Percentiles rank a stretch among this genome's conserved stretches.
phyloP scores from a whole-genome alignment of 2,113 vertebrate species.

The Pyxicephalus adspersus region DNA sequence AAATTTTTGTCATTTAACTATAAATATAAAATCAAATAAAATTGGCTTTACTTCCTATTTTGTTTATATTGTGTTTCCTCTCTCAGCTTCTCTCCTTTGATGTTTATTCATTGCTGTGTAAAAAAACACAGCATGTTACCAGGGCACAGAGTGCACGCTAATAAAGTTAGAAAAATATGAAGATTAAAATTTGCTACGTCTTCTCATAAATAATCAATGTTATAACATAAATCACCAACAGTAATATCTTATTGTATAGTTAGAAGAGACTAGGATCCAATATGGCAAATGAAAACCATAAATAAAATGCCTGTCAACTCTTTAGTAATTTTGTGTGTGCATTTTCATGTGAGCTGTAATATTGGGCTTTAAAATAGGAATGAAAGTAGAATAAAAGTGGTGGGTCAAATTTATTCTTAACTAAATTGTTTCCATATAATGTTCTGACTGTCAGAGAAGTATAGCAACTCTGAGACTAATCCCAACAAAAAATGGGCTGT shows the following conservation, averaged over 20 bases:
- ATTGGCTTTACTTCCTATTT: neutral
- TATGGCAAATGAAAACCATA: slow-evolving; percentile 33
- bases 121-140: slow-evolving; percentile 40
- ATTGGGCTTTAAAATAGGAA: too few species aligned
- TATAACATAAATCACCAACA: slow-evolving; percentile 15
- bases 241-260: slow-evolving; percentile 31
- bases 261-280: slow-evolving; percentile 3
- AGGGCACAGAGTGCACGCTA: slow-evolving; percentile 34
- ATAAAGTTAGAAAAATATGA: slow-evolving; percentile 51
- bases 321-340: slow-evolving; percentile 51
- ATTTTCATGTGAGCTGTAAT: too few species aligned
- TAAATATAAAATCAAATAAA: neutral
- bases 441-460: too few species aligned
- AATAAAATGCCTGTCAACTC: slow-evolving; percentile 31
- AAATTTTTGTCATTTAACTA: too few species aligned
- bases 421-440: too few species aligned
- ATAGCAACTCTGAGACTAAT: too few species aligned
- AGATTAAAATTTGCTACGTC: slow-evolving; percentile 28
- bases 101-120: slow-evolving; percentile 58
- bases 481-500: too few species aligned
- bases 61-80: neutral
- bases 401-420: too few species aligned
- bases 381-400: too few species aligned
- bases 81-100: slow-evolving; percentile 29
- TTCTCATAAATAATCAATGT: slow-evolving; percentile 11